phyloP scores from a whole-genome alignment of 2,888 invertebrate species.

The Megamerina dolium region DNA sequence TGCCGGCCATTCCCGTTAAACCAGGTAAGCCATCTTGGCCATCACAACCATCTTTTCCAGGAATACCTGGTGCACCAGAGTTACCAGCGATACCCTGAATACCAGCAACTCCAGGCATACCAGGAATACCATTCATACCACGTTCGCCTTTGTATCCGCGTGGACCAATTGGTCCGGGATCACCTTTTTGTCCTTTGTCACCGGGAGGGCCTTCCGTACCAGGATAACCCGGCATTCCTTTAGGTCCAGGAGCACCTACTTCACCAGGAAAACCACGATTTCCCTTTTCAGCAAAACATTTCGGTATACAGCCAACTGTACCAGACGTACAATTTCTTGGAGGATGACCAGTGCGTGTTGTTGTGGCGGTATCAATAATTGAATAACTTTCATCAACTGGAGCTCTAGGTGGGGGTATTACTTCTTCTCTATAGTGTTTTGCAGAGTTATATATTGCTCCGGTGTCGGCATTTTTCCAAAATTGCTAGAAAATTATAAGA shows the following conservation, averaged over 20 bases:
- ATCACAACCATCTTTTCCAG: slow-evolving; percentile 92
- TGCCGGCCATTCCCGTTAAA: slow-evolving; percentile 61
- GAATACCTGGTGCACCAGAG: slow-evolving; percentile 67
- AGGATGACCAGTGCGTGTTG: slow-evolving; percentile 44
- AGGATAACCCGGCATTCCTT: slow-evolving; percentile 72
- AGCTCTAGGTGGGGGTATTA: slow-evolving; percentile 25
- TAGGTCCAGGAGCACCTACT: slow-evolving; percentile 65
- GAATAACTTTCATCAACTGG: slow-evolving; percentile 44
- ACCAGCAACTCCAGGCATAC: slow-evolving; percentile 66
- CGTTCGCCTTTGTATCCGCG: slow-evolving; percentile 79
- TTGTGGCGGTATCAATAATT: slow-evolving; percentile 40
- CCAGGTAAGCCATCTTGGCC: slow-evolving; percentile 87
- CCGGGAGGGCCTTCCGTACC: slow-evolving; percentile 82
- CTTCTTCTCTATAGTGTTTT: slow-evolving; percentile 32
- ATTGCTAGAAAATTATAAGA: slow-evolving; percentile 43
- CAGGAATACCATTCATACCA: slow-evolving; percentile 81
- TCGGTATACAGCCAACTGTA: slow-evolving; percentile 69
- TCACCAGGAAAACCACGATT: slow-evolving; percentile 69
- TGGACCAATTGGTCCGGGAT: slow-evolving; percentile 73
- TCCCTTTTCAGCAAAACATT: slow-evolving; percentile 87
- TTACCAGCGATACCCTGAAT: slow-evolving; percentile 42
- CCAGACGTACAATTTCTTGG: slow-evolving; percentile 58
- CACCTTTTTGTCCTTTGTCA: slow-evolving; percentile 84
- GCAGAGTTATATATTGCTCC: slow-evolving; percentile 40
- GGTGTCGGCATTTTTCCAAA: slow-evolving; percentile 44